Base-by-base conservation (phyloP, 2,797 vertebrate genomes). In the Sebastes trivittatus region DNA sequence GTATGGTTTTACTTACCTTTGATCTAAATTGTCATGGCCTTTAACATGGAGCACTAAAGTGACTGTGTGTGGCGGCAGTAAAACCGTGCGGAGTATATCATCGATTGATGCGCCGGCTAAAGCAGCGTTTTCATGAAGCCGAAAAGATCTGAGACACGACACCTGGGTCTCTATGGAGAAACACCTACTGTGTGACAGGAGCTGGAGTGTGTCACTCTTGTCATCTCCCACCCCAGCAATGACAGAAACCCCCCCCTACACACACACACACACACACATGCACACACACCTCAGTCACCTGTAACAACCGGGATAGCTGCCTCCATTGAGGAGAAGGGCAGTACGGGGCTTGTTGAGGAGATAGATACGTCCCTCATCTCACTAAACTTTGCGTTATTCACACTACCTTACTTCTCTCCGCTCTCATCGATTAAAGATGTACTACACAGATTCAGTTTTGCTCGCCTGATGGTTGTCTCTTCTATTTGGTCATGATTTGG, bases 81-180 rank as follows among this genome's bases (percentile, higher is more conserved):
- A 82, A 81, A 46, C 64, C 16, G 23, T 76, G 67, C 63, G 52
- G 66, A 88, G 86, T 73, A 72, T 52, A 83, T 76, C 83, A 92
- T 93, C 83, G 92, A 93, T 92, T 91, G 90, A 88, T 80, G 83
- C 87, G 22, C 83, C 65, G 89, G 86, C 85, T 72, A 73, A 92
- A 87, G 78, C 73, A 52, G 71, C 79, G 81, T 89, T 93, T 93
- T 93, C 91, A 93, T 92, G 87, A 91, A 94, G 90, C 88, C 64
- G 56, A 87, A 88, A 92, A 91, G 88, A 92, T 91, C 89, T 84
- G 86, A 92, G 84, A 94, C 88, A 89, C 82, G 30, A 75, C 82
- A 87, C 88, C 87, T 91, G 91, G 81, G 92, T 94, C 93, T 95
- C 93, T 67, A 22, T 82, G 88, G 89, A 92, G 86, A 93, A 91